phyloP scores from a whole-genome alignment of 2,888 invertebrate species.

The Gymnosoma rotundatum region DNA sequence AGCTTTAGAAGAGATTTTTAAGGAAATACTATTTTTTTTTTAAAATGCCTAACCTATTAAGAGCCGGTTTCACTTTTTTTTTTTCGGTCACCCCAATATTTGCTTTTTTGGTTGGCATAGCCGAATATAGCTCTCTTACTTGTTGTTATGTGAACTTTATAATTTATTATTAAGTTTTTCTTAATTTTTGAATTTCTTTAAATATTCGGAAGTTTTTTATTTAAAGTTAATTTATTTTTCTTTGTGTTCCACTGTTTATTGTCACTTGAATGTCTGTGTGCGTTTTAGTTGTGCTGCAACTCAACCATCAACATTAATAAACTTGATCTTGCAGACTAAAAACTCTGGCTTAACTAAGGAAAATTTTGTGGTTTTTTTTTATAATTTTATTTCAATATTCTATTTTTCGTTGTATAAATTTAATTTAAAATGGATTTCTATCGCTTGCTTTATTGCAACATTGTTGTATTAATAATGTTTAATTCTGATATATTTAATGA shows the following conservation, averaged over 20 bases:
- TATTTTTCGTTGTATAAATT: slow-evolving; percentile 4
- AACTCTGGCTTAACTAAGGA: slow-evolving; percentile 32
- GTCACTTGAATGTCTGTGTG: slow-evolving; percentile 7
- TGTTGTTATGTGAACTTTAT: no score
- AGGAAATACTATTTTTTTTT: no score
- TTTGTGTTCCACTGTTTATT: slow-evolving; percentile 28
- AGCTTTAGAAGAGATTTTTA: no score
- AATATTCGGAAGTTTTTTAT: neutral
- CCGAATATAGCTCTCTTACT: no score
- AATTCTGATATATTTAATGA: neutral
- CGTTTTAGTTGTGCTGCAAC: slow-evolving; percentile 1
- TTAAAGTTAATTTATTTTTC: neutral
- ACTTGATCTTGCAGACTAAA: slow-evolving; percentile 13
- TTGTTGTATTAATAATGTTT: slow-evolving; percentile 15
- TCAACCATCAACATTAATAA: slow-evolving; percentile 49
- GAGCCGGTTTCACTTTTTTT: no score
- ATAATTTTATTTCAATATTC: slow-evolving; percentile 47
- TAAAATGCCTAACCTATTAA: no score
- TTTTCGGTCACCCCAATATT: no score
- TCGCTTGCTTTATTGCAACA: slow-evolving; percentile 8
- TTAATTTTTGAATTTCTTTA: neutral
- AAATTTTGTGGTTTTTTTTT: slow-evolving; percentile 53
- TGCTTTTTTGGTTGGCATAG: no score
- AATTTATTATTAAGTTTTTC: no score
- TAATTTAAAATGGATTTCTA: slow-evolving; percentile 9